Evolutionary conservation across 1,140 invertebrate genomes (phyloP).

Genomic region (Pararge aegeria): DNA sequence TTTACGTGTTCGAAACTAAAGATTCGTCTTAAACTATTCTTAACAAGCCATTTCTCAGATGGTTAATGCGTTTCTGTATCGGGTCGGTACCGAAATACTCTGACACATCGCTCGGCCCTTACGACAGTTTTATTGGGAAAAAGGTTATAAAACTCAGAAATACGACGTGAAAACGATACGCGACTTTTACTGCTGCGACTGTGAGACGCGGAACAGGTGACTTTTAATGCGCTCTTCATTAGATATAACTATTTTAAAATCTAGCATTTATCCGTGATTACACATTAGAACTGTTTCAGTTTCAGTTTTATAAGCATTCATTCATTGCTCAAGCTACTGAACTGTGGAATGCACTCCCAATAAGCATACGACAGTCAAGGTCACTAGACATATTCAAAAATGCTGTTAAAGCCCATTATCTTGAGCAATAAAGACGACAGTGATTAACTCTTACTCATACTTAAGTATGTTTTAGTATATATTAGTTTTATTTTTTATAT

Average conservation of each 20-base stretch:
- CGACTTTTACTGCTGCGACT: background rate
- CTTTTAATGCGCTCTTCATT: background rate
- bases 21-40: background rate
- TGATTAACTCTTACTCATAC: no score
- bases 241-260: background rate
- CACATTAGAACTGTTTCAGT: no score
- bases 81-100: background rate
- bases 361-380: no score
- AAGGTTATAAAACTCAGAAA: conserved; percentile 6
- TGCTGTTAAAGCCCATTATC: no score
- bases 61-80: background rate
- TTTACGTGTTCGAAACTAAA: background rate
- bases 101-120: background rate
- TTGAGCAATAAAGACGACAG: no score
- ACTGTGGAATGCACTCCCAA: no score
- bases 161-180: conserved; percentile 7
- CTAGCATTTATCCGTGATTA: no score
- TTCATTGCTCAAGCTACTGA: no score
- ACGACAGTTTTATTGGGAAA: conserved; percentile 9
- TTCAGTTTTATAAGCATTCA: no score
- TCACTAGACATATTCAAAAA: no score
- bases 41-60: background rate
- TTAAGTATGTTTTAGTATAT: no score
- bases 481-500: no score
- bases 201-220: background rate